Evolutionary conservation across 35 echinoderm and acorn worm genomes (phyloP).

Genomic region (Lytechinus pictus): DNA sequence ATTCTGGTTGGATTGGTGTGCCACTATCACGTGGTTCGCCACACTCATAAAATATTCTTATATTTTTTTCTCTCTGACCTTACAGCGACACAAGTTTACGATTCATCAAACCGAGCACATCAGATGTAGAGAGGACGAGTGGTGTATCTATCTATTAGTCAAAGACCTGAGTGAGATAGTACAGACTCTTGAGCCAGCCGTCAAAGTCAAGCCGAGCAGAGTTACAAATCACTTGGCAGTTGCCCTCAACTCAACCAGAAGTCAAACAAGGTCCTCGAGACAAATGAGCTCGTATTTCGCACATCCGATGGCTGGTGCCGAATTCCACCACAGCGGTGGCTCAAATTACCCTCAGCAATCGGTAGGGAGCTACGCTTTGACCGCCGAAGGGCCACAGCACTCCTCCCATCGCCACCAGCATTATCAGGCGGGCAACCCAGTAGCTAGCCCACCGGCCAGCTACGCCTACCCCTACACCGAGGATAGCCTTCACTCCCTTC

Average conservation of each 20-base stretch:
- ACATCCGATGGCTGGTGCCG: constrained; percentile 53
- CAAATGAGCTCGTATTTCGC: constrained; percentile 57
- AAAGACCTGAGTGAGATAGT: constrained; percentile 36
- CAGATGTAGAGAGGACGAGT: constrained; percentile 1
- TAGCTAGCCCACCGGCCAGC: constrained; percentile 51
- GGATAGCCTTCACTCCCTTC: constrained; percentile 38
- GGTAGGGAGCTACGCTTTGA: constrained; percentile 49
- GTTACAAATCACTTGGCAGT: constrained; percentile 57
- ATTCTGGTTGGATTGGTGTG: constrained; percentile 38
- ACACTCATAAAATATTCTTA: constrained; percentile 52
- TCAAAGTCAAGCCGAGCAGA: neutral
- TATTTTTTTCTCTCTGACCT: constrained; percentile 54
- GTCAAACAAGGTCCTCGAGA: constrained; percentile 37
- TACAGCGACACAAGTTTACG: constrained; percentile 53
- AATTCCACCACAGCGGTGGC: constrained; percentile 49
- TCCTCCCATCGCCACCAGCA: constrained; percentile 51
- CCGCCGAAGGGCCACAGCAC: constrained; percentile 43
- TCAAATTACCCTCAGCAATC: constrained; percentile 56
- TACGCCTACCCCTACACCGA: constrained; percentile 50
- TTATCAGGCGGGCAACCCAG: constrained; percentile 45
- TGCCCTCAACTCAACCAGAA: constrained; percentile 38
- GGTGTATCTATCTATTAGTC: constrained; percentile 56
- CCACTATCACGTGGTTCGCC: constrained; percentile 39
- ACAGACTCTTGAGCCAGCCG: constrained; percentile 1
- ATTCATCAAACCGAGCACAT: constrained; percentile 48